A percentile compares a stretch with the other conserved stretches of the same genome.
Evolutionary conservation across 2,797 vertebrate species (phyloP).

Genomic region (Galago senegalensis): DNA sequence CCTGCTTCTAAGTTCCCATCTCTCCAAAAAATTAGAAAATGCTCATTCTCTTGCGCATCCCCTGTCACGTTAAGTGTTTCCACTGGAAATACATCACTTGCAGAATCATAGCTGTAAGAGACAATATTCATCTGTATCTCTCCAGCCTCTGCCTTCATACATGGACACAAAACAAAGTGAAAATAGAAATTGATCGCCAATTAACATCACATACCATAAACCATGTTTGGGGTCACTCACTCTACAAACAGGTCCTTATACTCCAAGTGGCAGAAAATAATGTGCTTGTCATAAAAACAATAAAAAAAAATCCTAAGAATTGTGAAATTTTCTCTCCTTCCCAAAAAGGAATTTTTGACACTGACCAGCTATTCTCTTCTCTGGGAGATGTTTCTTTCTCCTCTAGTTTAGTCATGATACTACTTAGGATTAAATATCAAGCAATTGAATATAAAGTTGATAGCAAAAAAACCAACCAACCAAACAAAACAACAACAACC

Average conservation of each 20-base stretch:
- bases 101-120: neutral
- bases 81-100: neutral
- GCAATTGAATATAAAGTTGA: neutral
- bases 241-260: neutral
- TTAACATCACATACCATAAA: too few species aligned
- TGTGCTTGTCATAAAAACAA: neutral
- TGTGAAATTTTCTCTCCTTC: neutral
- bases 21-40: neutral
- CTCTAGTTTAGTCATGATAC: neutral
- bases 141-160: neutral
- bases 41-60: neutral
- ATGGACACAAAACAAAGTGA: neutral
- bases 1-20: fast-evolving
- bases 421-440: neutral
- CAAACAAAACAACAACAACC: neutral
- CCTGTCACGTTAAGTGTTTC: neutral
- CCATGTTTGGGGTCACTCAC: neutral
- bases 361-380: neutral
- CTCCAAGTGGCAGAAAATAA: neutral
- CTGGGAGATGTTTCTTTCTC: neutral
- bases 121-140: neutral
- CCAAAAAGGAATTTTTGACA: neutral
- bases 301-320: neutral
- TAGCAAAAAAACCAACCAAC: neutral
- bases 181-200: neutral